Evolutionary conservation across 2,888 invertebrate species (phyloP).

Genomic region (Ceriagrion tenellum): DNA sequence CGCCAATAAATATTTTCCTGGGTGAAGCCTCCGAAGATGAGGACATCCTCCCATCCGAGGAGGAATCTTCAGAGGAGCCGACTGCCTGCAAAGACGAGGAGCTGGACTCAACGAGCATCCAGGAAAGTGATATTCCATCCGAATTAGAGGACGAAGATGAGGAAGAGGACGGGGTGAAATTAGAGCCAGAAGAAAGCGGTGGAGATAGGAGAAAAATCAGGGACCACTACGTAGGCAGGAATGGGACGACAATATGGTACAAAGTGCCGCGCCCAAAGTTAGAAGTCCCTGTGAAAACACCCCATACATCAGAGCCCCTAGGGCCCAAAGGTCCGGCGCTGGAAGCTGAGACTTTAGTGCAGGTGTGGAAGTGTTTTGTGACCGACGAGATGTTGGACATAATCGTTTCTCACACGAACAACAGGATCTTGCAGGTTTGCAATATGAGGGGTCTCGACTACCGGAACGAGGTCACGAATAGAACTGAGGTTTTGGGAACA

Average conservation of each 20-base stretch:
- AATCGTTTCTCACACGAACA: constrained; percentile 54
- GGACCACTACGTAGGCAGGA: constrained; percentile 74
- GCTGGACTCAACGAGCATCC: constrained; percentile 73
- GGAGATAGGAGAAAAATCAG: constrained; percentile 74
- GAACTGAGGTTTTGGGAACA: constrained; percentile 31
- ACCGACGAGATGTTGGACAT: constrained; percentile 57
- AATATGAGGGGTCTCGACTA: neutral
- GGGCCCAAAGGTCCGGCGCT: constrained; percentile 37
- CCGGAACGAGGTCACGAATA: constrained; percentile 45
- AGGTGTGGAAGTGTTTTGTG: constrained; percentile 59
- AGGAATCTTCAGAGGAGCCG: constrained; percentile 68
- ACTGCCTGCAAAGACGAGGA: neutral
- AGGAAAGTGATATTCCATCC: neutral
- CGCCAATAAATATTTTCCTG: constrained; percentile 40
- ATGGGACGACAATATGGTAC: constrained; percentile 60
- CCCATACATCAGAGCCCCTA: neutral
- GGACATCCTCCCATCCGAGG: constrained; percentile 51
- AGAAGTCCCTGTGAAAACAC: constrained; percentile 71
- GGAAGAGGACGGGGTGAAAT: constrained; percentile 69
- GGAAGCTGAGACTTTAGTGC: constrained; percentile 43
- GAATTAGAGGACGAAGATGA: constrained; percentile 55
- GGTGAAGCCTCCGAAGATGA: constrained; percentile 51
- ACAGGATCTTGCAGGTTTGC: constrained; percentile 20
- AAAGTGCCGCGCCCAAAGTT: constrained; percentile 72
- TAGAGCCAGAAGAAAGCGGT: constrained; percentile 68